These are phyloP conservation scores for Hestina assimilis DNA, from an alignment of 1,140 invertebrate genomes.

Conservation along the genomic window DNA sequence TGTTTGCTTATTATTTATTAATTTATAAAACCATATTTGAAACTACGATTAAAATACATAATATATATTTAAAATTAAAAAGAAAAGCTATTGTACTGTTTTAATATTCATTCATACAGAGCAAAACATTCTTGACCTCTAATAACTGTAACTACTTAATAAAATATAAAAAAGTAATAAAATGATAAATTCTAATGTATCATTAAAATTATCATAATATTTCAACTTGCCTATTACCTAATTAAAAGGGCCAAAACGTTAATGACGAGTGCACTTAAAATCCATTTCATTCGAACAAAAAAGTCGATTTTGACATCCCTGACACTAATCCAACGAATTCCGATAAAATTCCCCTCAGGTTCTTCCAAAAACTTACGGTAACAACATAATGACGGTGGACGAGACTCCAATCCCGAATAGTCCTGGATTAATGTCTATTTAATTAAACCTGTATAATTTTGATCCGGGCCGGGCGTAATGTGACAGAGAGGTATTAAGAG, in stretches of 20 bases:
- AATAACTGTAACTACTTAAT: too few relatives aligned
- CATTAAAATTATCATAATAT: too few relatives aligned
- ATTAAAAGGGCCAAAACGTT: constrained; percentile 3
- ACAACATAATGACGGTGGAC: constrained; percentile 70
- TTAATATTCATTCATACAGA: too few relatives aligned
- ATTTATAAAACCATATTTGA: too few relatives aligned
- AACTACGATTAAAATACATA: too few relatives aligned
- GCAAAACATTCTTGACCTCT: too few relatives aligned
- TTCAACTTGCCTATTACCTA: constrained; percentile 1
- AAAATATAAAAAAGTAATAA: too few relatives aligned
- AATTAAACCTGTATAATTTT: constrained; percentile 76
- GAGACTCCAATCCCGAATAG: constrained; percentile 56
- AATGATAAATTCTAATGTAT: too few relatives aligned
- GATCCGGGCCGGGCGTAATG: constrained; percentile 27
- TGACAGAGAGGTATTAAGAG: background rate
- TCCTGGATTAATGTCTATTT: constrained; percentile 73
- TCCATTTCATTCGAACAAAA: constrained; percentile 25
- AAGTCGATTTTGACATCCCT: constrained; percentile 31
- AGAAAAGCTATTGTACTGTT: too few relatives aligned
- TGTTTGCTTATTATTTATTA: too few relatives aligned
- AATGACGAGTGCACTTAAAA: background rate
- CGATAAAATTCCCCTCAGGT: constrained; percentile 43
- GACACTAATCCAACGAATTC: constrained; percentile 53
- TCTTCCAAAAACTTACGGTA: constrained; percentile 60
- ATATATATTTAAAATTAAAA: too few relatives aligned